Conservation (phyloP, 2,888 invertebrate species). For the Hermodice carunculata region DNA sequence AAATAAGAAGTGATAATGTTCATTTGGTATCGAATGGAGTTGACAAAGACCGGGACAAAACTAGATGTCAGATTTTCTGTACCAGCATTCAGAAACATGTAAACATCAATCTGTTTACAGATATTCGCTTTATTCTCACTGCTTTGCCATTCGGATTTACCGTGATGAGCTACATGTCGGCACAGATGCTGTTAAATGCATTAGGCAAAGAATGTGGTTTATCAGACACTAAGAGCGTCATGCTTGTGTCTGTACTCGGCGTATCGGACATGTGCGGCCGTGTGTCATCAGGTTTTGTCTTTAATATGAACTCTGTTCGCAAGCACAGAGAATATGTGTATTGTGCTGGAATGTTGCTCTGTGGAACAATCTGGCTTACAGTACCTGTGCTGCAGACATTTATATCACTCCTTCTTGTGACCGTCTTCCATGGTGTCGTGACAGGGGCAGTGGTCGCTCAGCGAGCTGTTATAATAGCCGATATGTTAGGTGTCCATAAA, state of each 20-base stretch:
- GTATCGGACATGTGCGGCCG: conserved; percentile 91
- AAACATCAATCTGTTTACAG: conserved; percentile 4
- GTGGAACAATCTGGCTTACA: no score
- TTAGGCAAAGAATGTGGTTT: conserved; percentile 42
- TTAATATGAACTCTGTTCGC: conserved; percentile 44
- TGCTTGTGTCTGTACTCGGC: conserved; percentile 87
- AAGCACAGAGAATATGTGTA: conserved; percentile 43
- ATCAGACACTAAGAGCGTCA: conserved; percentile 72
- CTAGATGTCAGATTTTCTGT: no score
- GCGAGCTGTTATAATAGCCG: conserved; percentile 51
- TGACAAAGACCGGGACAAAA: no score
- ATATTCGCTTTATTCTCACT: conserved; percentile 6
- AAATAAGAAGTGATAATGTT: no score
- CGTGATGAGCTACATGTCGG: conserved; percentile 43
- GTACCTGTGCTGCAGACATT: no score
- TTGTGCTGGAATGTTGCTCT: no score
- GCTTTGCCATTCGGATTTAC: conserved; percentile 6
- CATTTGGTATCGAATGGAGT: no score
- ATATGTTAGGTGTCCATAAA: conserved; percentile 49
- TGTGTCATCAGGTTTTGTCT: conserved; percentile 70
- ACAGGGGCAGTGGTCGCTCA: conserved; percentile 51
- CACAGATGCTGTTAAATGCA: conserved; percentile 48
- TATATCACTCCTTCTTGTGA: conserved; percentile 42
- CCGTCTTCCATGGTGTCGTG: conserved; percentile 45
- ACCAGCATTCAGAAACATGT: no score